Evolutionary conservation across 2,113 vertebrate genomes (phyloP).

Genomic region (Phyllostomus discolor): DNA sequence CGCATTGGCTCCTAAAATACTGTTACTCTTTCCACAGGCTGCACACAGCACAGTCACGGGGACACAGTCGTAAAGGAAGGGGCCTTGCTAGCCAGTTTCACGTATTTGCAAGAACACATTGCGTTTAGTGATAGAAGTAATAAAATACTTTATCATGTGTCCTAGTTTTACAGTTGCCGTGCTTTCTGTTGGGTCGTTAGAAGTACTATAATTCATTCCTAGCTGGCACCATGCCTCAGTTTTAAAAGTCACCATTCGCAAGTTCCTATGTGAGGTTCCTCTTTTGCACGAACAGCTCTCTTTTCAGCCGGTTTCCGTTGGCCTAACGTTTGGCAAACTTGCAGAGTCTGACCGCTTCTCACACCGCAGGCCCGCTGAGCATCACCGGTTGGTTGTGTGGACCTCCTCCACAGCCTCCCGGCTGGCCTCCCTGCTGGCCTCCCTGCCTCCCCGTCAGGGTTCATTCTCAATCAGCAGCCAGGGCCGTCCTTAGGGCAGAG

Average conservation of each 20-base stretch:
- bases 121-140: background rate
- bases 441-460: background rate
- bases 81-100: background rate
- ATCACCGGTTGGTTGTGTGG: background rate
- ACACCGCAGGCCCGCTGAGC: accelerated
- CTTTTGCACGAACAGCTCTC: background rate
- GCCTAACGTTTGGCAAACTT: background rate
- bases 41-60: background rate
- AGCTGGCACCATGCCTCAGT: background rate
- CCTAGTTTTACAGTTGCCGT: background rate
- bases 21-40: background rate
- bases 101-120: constrained; percentile 15
- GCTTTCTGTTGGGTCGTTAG: background rate
- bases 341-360: background rate
- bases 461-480: background rate
- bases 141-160: background rate
- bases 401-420: background rate
- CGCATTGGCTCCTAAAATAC: background rate
- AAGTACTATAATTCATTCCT: background rate
- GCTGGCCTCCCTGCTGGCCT: background rate
- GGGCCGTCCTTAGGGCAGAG: background rate
- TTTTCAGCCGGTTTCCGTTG: background rate
- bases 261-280: background rate
- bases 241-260: background rate
- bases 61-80: background rate